A percentile compares a stretch with the other conserved stretches of the same genome.
Evolutionary conservation across 2,888 invertebrate genomes (phyloP).

Genomic region (Drosophila demipolita): DNA sequence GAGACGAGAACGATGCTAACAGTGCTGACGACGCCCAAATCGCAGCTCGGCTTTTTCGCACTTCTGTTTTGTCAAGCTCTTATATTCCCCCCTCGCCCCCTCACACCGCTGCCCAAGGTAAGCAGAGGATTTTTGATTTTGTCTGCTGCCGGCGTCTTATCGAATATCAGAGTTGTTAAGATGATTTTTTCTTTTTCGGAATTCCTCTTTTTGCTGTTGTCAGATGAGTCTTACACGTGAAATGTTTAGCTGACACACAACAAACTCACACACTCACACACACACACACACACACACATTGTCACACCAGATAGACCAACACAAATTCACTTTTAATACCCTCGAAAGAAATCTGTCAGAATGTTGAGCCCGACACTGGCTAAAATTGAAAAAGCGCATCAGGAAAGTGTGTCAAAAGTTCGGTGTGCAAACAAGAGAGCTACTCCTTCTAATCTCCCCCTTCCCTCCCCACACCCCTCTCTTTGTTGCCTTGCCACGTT

Average conservation of each 20-base stretch:
- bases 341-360: constrained; percentile 14
- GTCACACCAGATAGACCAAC: not conserved
- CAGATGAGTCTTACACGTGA: constrained; percentile 60
- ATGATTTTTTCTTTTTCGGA: constrained; percentile 57
- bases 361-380: not conserved
- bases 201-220: constrained; percentile 42
- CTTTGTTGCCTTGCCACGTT: not conserved
- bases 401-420: constrained; percentile 2
- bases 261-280: constrained; percentile 4
- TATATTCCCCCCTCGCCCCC: not conserved
- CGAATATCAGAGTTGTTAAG: constrained; percentile 74
- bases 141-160: constrained; percentile 51
- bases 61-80: not conserved
- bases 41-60: constrained; percentile 12
- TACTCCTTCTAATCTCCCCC: not conserved
- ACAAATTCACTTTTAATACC: constrained; percentile 34
- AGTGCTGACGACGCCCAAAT: constrained; percentile 39
- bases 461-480: too few species aligned
- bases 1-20: constrained; percentile 13
- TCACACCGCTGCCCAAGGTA: not conserved
- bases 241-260: constrained; percentile 42
- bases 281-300: constrained; percentile 9
- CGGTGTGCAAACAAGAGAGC: not conserved
- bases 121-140: not conserved
- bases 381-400: constrained; percentile 5